A percentile compares a stretch with the other conserved stretches of the same genome.
Evolutionary conservation across 2,797 vertebrate genomes (phyloP).

Genomic region (Myotis findleyi): DNA sequence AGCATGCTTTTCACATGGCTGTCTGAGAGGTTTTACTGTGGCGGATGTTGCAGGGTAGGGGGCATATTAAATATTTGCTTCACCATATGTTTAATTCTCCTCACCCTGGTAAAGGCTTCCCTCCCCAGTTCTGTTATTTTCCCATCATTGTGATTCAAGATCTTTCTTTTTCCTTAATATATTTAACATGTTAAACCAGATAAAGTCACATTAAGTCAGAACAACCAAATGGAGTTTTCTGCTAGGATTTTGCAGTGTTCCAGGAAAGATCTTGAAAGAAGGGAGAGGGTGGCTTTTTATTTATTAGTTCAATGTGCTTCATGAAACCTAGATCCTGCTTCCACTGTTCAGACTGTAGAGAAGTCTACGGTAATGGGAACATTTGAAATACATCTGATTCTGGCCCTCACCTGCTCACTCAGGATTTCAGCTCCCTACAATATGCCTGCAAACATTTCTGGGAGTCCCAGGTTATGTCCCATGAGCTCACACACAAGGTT

Average conservation of each 20-base stretch:
- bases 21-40: neutral
- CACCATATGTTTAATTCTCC: neutral
- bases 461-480: no score
- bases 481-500: neutral
- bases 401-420: neutral
- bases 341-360: neutral
- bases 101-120: neutral
- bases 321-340: neutral
- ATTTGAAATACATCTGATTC: neutral
- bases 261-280: neutral
- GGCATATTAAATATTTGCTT: neutral
- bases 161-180: neutral
- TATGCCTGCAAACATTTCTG: neutral
- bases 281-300: neutral
- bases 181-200: neutral
- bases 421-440: neutral
- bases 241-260: neutral
- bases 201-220: neutral
- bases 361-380: neutral
- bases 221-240: neutral
- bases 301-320: neutral
- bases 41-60: neutral
- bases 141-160: neutral
- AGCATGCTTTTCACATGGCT: neutral
- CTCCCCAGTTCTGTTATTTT: neutral